Evolutionary conservation across 2,797 vertebrate species (phyloP).

Genomic region (Valencia hispanica): DNA sequence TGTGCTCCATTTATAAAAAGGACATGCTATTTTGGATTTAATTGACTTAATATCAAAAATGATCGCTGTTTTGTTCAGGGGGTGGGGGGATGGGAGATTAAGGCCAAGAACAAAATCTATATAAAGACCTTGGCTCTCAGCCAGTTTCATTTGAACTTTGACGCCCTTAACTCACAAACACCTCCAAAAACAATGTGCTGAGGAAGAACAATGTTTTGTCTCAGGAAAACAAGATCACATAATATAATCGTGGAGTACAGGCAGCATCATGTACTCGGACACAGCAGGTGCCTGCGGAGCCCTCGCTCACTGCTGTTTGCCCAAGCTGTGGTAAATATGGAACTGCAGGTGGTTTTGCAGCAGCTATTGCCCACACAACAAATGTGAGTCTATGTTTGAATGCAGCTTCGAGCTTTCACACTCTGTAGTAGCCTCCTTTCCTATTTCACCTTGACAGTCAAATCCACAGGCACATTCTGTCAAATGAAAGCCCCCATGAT

Average conservation of each 20-base stretch:
- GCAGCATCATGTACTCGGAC: slow-evolving; percentile 40
- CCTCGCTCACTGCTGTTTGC: slow-evolving; percentile 59
- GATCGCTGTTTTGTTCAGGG: slow-evolving; percentile 23
- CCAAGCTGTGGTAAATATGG: slow-evolving; percentile 70
- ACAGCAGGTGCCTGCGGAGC: slow-evolving; percentile 61
- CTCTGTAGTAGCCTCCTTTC: slow-evolving; percentile 17
- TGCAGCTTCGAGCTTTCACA: slow-evolving; percentile 20
- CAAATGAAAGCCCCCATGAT: slow-evolving; percentile 52
- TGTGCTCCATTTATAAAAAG: slow-evolving; percentile 43
- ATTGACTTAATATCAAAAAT: slow-evolving; percentile 57
- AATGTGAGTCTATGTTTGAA: slow-evolving; percentile 42
- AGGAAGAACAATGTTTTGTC: slow-evolving; percentile 56
- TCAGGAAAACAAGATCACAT: slow-evolving; percentile 57
- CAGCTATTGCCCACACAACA: slow-evolving; percentile 62
- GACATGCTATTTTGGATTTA: slow-evolving; percentile 46
- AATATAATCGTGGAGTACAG: slow-evolving; percentile 46
- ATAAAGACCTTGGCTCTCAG: slow-evolving; percentile 56
- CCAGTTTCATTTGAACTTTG: slow-evolving; percentile 49
- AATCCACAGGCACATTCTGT: slow-evolving; percentile 51
- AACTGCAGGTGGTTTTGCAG: slow-evolving; percentile 67
- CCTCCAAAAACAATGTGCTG: slow-evolving; percentile 35
- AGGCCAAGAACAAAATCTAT: slow-evolving; percentile 48
- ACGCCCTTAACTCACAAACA: slow-evolving; percentile 6
- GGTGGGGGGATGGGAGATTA: slow-evolving; percentile 27
- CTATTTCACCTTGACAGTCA: slow-evolving; percentile 53